Conservation (phyloP, 2,113 vertebrate genomes). For the Campylomormyrus numenius region DNA sequence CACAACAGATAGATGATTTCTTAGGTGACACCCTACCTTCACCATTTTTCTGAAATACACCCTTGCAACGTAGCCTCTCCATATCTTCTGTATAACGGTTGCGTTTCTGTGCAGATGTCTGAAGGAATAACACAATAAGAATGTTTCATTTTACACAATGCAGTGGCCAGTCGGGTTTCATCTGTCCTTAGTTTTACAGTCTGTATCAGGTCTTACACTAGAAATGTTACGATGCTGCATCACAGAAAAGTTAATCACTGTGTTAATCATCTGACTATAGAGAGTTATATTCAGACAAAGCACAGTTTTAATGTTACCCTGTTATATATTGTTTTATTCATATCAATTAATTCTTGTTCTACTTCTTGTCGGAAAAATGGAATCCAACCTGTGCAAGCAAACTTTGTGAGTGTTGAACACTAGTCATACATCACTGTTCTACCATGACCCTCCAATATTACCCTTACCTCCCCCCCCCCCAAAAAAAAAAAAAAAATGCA, state of each 20-base stretch:
- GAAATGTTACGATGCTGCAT: neutral
- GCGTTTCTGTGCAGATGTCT: slow-evolving; percentile 71
- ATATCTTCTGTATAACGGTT: slow-evolving; percentile 77
- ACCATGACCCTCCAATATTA: neutral
- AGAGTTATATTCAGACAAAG: neutral
- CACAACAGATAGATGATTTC: neutral
- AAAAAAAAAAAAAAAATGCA: neutral
- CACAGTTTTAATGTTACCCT: neutral
- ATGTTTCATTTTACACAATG: neutral
- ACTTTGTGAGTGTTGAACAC: neutral
- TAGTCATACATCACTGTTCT: neutral
- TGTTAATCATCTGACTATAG: neutral
- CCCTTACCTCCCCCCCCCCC: too few relatives aligned
- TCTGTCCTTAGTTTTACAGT: neutral
- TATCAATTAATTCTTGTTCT: neutral
- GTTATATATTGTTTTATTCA: neutral
- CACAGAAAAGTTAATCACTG: neutral
- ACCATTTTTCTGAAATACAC: slow-evolving; percentile 66
- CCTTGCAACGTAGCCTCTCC: slow-evolving; percentile 77
- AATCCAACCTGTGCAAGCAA: neutral
- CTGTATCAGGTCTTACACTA: neutral
- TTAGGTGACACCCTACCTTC: slow-evolving; percentile 67
- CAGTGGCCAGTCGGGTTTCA: neutral
- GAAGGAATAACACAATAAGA: slow-evolving; percentile 20
- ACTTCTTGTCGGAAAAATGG: neutral